Evolutionary conservation across 2,888 invertebrate genomes (phyloP), one percentile per base, ranked within the genome.

Genomic region (Lepidonotus clava): DNA sequence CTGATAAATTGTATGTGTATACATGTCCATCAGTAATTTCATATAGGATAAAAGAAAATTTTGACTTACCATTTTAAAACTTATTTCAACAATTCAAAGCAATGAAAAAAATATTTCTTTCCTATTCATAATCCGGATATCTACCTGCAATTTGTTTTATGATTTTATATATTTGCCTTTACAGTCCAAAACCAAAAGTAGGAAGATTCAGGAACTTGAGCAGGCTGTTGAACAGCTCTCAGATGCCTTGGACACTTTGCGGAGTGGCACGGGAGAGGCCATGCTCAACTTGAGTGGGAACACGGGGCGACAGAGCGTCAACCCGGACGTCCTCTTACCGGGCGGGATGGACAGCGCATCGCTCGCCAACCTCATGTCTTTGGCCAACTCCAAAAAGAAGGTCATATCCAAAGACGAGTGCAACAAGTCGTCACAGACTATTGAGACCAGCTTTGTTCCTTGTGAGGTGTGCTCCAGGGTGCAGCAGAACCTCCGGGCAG

Each of bases 361-460:
- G 5, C 34, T 80, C 28, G 80, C 80, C 24, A 51, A 41, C 32
- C 34, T 80, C 4, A 14, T 80, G 28, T 1, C 71, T 36, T 8
- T 46, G 46, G 38, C 71, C 34, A 34, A 34, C 46, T 46, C 46
- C 11, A 46, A 66, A 21, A 32, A 41, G 51, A 24, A 41, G 28
- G 46, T 8, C 4, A 88, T 88, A 36, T 86, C 87, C 14, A 84
- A 88, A 34, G 94, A 94, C 84, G 91, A 91, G 21, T 92, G 91
- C 87, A 92, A 91, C 88, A 94, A 94, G 89, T 90, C 92, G 21
- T 90, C 91, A 83, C 94, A 94, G 90, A 94, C 94, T n/a, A 89
- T 90, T 21, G 94, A 94, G 87, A 93, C 94, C 2, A 92, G 93
- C 0, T 94, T 94, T 90, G 92, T 93, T 0, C 93, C 94, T 5